Evolutionary conservation across 1,140 invertebrate species (phyloP).

Genomic region (Trichomalopsis sarcophagae): DNA sequence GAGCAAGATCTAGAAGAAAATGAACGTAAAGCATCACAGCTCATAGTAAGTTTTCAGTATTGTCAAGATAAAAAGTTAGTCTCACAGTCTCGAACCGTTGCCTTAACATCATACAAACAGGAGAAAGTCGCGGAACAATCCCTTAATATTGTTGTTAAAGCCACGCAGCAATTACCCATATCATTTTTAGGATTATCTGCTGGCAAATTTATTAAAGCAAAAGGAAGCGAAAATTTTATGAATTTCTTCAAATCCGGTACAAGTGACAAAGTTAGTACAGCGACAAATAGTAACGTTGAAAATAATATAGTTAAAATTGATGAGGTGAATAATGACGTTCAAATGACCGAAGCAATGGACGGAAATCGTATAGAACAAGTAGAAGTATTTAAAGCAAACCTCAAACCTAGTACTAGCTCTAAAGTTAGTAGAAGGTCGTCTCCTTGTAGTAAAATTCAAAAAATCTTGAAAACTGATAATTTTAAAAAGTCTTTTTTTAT

Average conservation of each 20-base stretch:
- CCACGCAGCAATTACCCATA: conserved; percentile 77
- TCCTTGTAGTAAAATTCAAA: conserved; percentile 52
- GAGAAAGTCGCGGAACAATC: conserved; percentile 78
- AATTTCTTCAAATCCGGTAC: conserved; percentile 77
- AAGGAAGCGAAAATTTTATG: conserved; percentile 77
- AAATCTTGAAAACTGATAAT: conserved; percentile 59
- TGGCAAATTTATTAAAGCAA: conserved; percentile 84
- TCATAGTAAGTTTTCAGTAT: conserved; percentile 79
- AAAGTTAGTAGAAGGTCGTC: conserved; percentile 17
- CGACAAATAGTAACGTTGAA: not conserved
- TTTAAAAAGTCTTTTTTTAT: conserved; percentile 67
- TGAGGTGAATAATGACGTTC: conserved; percentile 41
- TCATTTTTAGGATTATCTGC: conserved; percentile 85
- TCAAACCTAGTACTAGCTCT: not conserved
- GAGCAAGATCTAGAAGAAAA: conserved; percentile 86
- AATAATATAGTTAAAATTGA: not conserved
- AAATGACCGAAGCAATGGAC: not conserved
- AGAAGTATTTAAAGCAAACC: conserved; percentile 1
- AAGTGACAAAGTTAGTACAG: not conserved
- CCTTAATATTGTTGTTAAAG: conserved; percentile 78
- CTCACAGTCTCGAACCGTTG: conserved; percentile 77
- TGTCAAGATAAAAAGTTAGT: conserved; percentile 77
- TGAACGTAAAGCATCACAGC: conserved; percentile 80
- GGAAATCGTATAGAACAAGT: not conserved
- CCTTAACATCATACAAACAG: conserved; percentile 77